Evolutionary conservation across 2,113 vertebrate species (phyloP), one percentile per base, ranked within the genome.

Genomic region (Mohoua ochrocephala): DNA sequence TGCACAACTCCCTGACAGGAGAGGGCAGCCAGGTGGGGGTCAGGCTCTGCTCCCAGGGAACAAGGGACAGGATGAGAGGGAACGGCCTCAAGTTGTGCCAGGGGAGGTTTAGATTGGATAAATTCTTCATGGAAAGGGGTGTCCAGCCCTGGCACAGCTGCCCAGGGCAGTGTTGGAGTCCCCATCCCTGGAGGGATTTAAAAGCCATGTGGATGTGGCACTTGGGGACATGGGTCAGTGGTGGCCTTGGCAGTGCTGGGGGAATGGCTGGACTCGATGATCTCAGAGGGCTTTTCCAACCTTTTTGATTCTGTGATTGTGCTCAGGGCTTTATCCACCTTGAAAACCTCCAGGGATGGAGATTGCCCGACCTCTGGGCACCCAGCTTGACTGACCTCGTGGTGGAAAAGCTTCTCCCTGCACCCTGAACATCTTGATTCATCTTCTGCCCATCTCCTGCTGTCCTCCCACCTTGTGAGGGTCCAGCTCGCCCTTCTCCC

Each of bases 61-160:
- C 30, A 60, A 60, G 45, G 28, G n/a, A 53, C 16, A 47, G 61
- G 53, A 67, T 0, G 1, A 67, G 69, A 67, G 53, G 47, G 3
- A 83, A 15, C 1, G 0, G 10, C n/a, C 39, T 68, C 45, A 35
- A 1, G 5, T 1, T 69, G 30, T 4, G 4, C 24, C 53, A 82
- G n/a, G 5, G n/a, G 20, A 74, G 7, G 23, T 1, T n/a, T 6
- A 22, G 4, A 4, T 23, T 47, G 41, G 35, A 28, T 63, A 49
- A 49, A 35, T 61, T n/a, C 10, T 54, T 19, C 41, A 6, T 69
- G 21, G 26, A 61, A 76, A 11, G 3, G 15, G 9, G 1, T 83
- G 6, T 49, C n/a, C 47, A 69, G 30, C 3, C 37, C 10, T 45
- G 39, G 33, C 54, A 87, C 33, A 45, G 10, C 63, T 60, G 1